Evolutionary conservation across 2,888 invertebrate species (phyloP), one percentile per base, ranked within the genome.

Genomic region (Drosophila percnosoma): DNA sequence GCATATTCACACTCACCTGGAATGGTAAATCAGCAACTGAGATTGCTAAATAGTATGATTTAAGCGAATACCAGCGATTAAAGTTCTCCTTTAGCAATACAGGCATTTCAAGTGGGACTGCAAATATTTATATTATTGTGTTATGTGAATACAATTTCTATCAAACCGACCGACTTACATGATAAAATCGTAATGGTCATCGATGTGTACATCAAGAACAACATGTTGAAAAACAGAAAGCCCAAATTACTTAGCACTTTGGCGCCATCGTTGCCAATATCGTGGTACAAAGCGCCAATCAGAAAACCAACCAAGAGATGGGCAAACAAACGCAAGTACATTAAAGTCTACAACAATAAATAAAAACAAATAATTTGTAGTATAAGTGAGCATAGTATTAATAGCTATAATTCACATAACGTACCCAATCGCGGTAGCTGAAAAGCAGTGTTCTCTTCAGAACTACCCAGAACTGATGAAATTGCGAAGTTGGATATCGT

Each of bases 181-280:
- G 99, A 99, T 82, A 99, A 95, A 91, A 99, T 98, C 53, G 99
- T 99, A 89, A 99, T 99, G 92, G 99, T 99, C 97, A 99, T 98
- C n/a, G 99, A 98, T 0, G 99, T 98, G 94, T 99, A 99, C 98
- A 99, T 99, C 80, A 99, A 95, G 95, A 99, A 99, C 91, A 99
- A 95, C 97, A 99, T 98, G 93, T 98, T 98, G 95, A 99, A 99
- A 95, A 99, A 99, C 33, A 99, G 94, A 94, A 98, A 99, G 75
- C 98, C 99, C 83, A 98, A 96, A 93, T 99, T 99, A 92, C 98
- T 98, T 75, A 98, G 95, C 71, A 98, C 98, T 94, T 99, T 99
- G 84, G 97, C 96, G 84, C 98, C 99, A 93, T 99, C 98, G 92
- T 99, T 97, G 73, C 99, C 99, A 91, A 98, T 98, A 92, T 98